These are phyloP conservation scores for Harpagifer antarcticus DNA, from an alignment of 2,797 vertebrate species.

Conservation along the genomic window DNA sequence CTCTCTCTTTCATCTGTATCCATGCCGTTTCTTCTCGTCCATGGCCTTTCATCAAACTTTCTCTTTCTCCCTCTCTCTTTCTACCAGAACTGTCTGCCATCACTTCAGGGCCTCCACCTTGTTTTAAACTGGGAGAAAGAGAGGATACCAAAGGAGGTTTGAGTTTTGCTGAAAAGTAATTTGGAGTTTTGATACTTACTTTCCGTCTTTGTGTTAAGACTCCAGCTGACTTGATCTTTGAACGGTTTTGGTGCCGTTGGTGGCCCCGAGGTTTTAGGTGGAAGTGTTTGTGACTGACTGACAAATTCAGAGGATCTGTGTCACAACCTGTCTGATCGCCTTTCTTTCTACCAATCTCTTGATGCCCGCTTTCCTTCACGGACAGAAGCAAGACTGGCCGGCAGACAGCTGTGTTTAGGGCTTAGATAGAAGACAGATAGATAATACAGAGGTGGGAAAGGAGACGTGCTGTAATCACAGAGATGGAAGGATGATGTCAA, in stretches of 20 bases:
- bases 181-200: constrained; percentile 24
- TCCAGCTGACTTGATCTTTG: constrained; percentile 28
- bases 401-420: constrained; percentile 49
- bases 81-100: constrained; percentile 39
- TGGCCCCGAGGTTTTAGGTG: constrained; percentile 27
- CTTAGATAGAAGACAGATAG: constrained; percentile 60
- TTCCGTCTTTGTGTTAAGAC: not conserved
- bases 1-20: constrained; percentile 67
- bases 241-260: constrained; percentile 15
- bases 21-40: constrained; percentile 54
- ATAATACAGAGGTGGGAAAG: constrained; percentile 53
- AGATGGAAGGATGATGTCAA: constrained; percentile 66
- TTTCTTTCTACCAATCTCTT: constrained; percentile 46
- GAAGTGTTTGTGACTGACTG: constrained; percentile 58
- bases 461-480: constrained; percentile 67
- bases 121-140: constrained; percentile 29
- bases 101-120: constrained; percentile 52
- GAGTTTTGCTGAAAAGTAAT: constrained; percentile 3
- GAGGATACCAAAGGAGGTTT: not conserved
- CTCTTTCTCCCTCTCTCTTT: too few species aligned
- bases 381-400: constrained; percentile 35
- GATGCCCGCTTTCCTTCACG: constrained; percentile 24
- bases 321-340: constrained; percentile 49
- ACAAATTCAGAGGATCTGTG: constrained; percentile 52
- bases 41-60: constrained; percentile 22